Base-by-base conservation (phyloP, 2,888 invertebrate genomes). In the Calliphora vomitoria region DNA sequence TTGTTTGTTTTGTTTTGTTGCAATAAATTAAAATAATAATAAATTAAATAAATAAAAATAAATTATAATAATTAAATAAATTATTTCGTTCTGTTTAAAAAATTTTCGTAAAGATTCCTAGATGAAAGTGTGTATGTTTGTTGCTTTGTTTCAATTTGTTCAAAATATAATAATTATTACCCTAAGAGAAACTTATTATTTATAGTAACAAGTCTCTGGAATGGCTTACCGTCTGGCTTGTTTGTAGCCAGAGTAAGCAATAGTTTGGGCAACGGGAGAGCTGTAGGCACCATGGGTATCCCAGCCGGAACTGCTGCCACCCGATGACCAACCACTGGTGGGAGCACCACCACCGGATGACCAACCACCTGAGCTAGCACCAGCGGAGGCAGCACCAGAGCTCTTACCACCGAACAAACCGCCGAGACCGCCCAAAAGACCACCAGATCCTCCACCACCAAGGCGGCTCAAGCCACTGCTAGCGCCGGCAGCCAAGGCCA, bases 201-300 rank as follows among this genome's bases (percentile, higher is more conserved):
- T 35, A 66, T 76, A 78, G 25, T 62, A 87, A 75, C 38, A 50
- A 82, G 68, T 68, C 31, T 55, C 35, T 75, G 66, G 13, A 10
- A 66, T 20, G 58, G 90, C 89, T 93, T 93, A 93, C 91, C 93
- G 93, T 89, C 93, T 91, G 89, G 92, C 91, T 90, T 92, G 93
- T 89, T 94, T 93, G 91, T 95, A 95, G 87, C 94, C 95, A 87
- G 93, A 93, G 92, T 95, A 95, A 83, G 95, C 95, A 82, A 95
- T 91, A 50, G 94, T 93, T 91, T 95, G 95, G 71, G 94, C 95
- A 82, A 94, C 94, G 64, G 94, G 94, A 80, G 94, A 93, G 89
- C 94, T 94, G 92, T 95, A 94, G 86, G 95, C 93, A 44, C 94
- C 95, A 85, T 94, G 93, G 44, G 93, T 90, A 80, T 94, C 94